A percentile compares a stretch with the other conserved stretches of the same genome.
phyloP scores from a whole-genome alignment of 1,140 invertebrate species.

The Lepidurus apus region DNA sequence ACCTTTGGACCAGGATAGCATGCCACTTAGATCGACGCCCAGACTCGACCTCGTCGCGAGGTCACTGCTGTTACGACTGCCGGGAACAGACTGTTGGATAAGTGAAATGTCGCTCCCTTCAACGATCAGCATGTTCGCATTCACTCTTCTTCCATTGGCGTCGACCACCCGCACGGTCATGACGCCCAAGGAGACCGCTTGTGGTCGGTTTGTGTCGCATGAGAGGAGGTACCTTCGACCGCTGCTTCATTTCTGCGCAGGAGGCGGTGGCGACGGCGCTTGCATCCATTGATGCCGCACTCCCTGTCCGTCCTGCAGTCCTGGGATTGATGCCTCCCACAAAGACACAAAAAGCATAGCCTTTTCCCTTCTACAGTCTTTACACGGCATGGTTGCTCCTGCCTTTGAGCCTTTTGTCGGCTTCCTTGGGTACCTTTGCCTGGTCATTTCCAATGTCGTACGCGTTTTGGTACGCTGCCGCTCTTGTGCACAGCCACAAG shows the following conservation, averaged over 20 bases:
- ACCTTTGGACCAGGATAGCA: no score
- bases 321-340: background rate
- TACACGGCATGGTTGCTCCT: background rate
- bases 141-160: background rate
- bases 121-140: slow-evolving; percentile 11
- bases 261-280: background rate
- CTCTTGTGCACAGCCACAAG: slow-evolving; percentile 27
- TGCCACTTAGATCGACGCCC: no score
- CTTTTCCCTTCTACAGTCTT: no score
- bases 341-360: background rate
- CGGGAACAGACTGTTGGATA: background rate
- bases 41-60: no score
- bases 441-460: slow-evolving; percentile 30
- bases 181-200: background rate
- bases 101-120: slow-evolving; percentile 25
- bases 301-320: background rate
- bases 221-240: background rate
- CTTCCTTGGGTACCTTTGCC: background rate
- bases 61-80: no score
- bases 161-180: background rate
- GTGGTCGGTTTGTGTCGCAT: background rate
- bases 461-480: slow-evolving; percentile 25
- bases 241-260: background rate
- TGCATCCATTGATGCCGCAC: slow-evolving; percentile 6
- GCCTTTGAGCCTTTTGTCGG: background rate